Evolutionary conservation across 2,113 vertebrate species (phyloP).

Genomic region (Mormyrus lacerda): DNA sequence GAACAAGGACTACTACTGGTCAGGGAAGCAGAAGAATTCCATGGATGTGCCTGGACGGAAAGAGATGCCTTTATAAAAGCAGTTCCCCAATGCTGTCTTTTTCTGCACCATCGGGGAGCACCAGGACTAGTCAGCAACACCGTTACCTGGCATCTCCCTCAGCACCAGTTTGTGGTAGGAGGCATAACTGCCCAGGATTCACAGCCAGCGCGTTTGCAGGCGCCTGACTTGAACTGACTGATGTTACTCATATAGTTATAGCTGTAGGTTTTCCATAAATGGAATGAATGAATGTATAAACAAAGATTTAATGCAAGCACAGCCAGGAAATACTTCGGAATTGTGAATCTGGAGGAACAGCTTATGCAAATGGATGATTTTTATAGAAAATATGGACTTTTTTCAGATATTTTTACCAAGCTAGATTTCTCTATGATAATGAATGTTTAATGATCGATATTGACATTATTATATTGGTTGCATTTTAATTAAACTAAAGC

Average conservation of each 20-base stretch:
- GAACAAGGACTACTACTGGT: conserved; percentile 46
- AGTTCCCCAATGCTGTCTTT: not conserved
- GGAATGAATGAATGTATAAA: not conserved
- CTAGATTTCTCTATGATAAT: not conserved
- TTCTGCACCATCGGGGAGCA: not conserved
- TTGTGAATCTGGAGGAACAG: not conserved
- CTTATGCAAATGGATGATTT: not conserved
- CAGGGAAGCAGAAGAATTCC: conserved; percentile 38
- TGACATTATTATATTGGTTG: not conserved
- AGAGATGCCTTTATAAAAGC: conserved; percentile 41
- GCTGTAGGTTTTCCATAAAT: conserved; percentile 14
- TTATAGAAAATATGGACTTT: not conserved
- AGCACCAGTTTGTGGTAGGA: not conserved
- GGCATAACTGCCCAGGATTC: not conserved
- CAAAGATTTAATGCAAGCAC: not conserved
- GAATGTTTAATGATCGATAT: not conserved
- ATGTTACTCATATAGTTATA: not conserved
- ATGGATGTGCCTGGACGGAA: conserved; percentile 8
- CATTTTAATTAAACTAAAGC: not conserved
- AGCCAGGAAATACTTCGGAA: not conserved
- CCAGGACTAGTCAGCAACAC: not conserved
- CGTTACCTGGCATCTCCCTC: not conserved
- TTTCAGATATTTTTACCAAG: not conserved
- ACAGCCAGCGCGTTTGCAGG: not conserved
- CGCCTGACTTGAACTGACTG: not conserved